Conservation (phyloP, 30 jellyfish, hydroid and myxozoan species). For the Catostylus mosaicus region DNA sequence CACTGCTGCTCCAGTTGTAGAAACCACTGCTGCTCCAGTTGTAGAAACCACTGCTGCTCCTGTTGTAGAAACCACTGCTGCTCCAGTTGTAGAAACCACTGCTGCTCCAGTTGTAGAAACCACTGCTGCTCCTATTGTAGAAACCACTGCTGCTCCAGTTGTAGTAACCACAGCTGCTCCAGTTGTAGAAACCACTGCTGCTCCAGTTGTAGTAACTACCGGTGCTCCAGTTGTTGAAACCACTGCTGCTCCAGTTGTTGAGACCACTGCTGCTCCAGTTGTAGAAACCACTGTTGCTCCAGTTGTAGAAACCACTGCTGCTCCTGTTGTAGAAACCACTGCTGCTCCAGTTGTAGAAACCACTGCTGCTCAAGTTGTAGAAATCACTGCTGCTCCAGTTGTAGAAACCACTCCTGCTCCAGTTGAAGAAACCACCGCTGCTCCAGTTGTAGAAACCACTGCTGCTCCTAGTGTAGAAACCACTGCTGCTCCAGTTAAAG, state of each 20-base stretch:
- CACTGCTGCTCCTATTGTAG: constrained; percentile 41
- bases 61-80: constrained; percentile 35
- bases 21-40: constrained; percentile 31
- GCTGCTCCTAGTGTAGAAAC: constrained; percentile 38
- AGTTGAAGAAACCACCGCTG: constrained; percentile 34
- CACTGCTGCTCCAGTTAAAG: constrained; percentile 31
- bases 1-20: constrained; percentile 43
- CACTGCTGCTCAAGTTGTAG: constrained; percentile 45
- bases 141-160: constrained; percentile 50
- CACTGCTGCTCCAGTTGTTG: constrained; percentile 34
- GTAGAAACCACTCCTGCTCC: constrained; percentile 38
- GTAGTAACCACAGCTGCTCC: constrained; percentile 39
- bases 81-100: constrained; percentile 39
- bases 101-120: constrained; percentile 54
- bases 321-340: constrained; percentile 37
- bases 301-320: constrained; percentile 30
- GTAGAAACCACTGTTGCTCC: constrained; percentile 48
- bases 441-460: constrained; percentile 41
- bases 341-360: constrained; percentile 41
- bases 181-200: constrained; percentile 39
- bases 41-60: constrained; percentile 37
- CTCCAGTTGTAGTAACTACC: constrained; percentile 37
- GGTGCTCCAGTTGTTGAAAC: constrained; percentile 46
- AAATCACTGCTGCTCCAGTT: constrained; percentile 34
- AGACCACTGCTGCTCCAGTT: constrained; percentile 43